Conservation (phyloP, 1,140 invertebrate species). For the Helicoverpa zea region DNA sequence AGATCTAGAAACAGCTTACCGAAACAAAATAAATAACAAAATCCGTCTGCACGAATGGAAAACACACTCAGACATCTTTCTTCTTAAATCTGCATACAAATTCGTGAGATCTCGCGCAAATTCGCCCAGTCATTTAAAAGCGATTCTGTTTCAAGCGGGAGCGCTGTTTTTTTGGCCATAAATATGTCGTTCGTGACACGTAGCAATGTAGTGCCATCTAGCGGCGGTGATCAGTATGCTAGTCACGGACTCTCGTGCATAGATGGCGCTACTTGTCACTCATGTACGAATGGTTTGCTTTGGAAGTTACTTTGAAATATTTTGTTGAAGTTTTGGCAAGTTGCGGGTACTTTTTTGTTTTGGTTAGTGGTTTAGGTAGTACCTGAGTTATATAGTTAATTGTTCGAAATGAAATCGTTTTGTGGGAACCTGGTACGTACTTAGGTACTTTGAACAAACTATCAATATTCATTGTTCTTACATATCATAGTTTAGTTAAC, state of each 20-base stretch:
- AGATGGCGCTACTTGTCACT: conserved; percentile 62
- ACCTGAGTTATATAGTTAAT: background rate
- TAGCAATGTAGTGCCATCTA: conserved; percentile 53
- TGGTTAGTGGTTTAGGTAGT: background rate
- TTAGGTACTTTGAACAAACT: no score
- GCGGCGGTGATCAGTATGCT: conserved; percentile 40
- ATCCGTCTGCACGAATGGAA: conserved; percentile 71
- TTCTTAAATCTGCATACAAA: conserved; percentile 80
- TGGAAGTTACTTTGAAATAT: conserved; percentile 30
- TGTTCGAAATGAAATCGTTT: no score
- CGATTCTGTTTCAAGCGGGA: conserved; percentile 74
- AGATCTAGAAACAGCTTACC: conserved; percentile 41
- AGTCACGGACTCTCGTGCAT: conserved; percentile 52
- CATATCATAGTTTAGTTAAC: no score
- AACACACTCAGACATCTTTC: conserved; percentile 77
- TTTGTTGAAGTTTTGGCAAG: conserved; percentile 5
- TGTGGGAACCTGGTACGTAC: no score
- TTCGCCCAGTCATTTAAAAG: conserved; percentile 80
- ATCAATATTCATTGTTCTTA: no score
- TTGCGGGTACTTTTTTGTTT: background rate
- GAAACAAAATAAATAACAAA: conserved; percentile 61
- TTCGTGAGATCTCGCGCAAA: conserved; percentile 76
- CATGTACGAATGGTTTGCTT: conserved; percentile 38
- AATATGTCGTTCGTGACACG: conserved; percentile 72
- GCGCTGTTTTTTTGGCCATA: conserved; percentile 69